Evolutionary conservation across 2,888 invertebrate species (phyloP).

Genomic region (Caenorhabditis zanzibari): DNA sequence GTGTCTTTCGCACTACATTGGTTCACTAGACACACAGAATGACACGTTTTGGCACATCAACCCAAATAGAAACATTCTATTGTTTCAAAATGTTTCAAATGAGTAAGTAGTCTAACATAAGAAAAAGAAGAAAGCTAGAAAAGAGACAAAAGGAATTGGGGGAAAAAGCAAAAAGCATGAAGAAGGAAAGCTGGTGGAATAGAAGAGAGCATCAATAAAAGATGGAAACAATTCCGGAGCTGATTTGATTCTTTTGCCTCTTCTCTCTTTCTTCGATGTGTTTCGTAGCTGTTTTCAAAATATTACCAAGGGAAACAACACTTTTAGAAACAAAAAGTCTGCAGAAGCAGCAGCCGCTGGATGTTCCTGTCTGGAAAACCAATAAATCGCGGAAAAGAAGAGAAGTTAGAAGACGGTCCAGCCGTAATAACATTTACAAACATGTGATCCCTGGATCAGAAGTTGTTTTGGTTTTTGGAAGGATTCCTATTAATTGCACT

Average conservation of each 20-base stretch:
- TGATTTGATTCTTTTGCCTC: slow-evolving; percentile 46
- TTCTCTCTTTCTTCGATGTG: slow-evolving; percentile 34
- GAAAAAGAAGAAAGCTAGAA: slow-evolving; percentile 12
- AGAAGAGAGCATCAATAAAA: slow-evolving; percentile 58
- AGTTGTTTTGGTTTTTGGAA: slow-evolving; percentile 8
- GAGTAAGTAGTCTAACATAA: slow-evolving; percentile 15
- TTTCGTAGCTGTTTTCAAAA: slow-evolving; percentile 57
- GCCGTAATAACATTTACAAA: slow-evolving; percentile 7
- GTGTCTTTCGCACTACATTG: background rate
- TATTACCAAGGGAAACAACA: slow-evolving; percentile 37
- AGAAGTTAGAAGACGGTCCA: slow-evolving; percentile 6
- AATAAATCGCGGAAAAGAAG: slow-evolving; percentile 3
- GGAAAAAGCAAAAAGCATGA: slow-evolving; percentile 34
- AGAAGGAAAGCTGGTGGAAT: slow-evolving; percentile 7
- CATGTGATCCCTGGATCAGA: slow-evolving; percentile 11
- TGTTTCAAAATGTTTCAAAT: slow-evolving; percentile 37
- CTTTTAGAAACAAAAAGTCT: slow-evolving; percentile 4
- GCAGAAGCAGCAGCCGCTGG: slow-evolving; percentile 3
- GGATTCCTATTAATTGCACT: too few relatives aligned
- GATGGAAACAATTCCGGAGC: slow-evolving; percentile 65
- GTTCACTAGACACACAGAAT: slow-evolving; percentile 26
- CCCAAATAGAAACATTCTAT: slow-evolving; percentile 30
- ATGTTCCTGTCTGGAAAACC: slow-evolving; percentile 26
- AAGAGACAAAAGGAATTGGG: slow-evolving; percentile 26
- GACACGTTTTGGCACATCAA: slow-evolving; percentile 18